Evolutionary conservation across 1,140 invertebrate genomes (phyloP), one percentile per base, ranked within the genome.

Genomic region (Psilanteris sp.): DNA sequence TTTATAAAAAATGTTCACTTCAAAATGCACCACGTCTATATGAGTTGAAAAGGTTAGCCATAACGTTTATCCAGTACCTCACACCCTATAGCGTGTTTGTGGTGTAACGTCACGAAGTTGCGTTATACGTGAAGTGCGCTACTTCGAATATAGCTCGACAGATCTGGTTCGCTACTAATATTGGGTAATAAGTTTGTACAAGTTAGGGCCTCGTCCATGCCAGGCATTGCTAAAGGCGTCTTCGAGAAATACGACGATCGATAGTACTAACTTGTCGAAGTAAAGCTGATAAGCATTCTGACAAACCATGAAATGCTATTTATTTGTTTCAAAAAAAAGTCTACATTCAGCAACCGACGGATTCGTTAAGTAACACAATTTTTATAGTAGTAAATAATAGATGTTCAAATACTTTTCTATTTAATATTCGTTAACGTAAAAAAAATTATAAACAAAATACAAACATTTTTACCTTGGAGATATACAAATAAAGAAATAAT

Each of bases 81-180:
- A 76, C 79, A 80, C 81, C 77, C 81, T 81, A 77, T 74, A 81
- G 81, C 78, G 73, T 84, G 83, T 83, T 84, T 85, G 83, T 79
- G 83, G 84, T 85, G 74, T 80, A 81, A 85, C 82, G 82, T 85
- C 82, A 82, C 81, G 78, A 82, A 85, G 83, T 84, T 85, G 81
- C 81, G 78, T 81, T 78, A 77, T 79, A 67, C 54, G 59, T 70
- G 73, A 77, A 77, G 77, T 48, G 67, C 62, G 73, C 61, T 61
- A 34, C 79, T 76, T 73, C 73, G 64, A 79, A 70, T 79, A 74
- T 46, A 67, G 43, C 46, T 76, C 43, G 73, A 31, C 26, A 13
- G 41, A 70, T 59, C 64, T 37, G 36, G 37, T 18, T 4, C 29
- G 73, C 70, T 41, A 44, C 64, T 79, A 62, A 67, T 24, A 57